These are phyloP conservation scores for Villa cingulata DNA, from an alignment of 2,888 invertebrate genomes.

Conservation along the genomic window DNA sequence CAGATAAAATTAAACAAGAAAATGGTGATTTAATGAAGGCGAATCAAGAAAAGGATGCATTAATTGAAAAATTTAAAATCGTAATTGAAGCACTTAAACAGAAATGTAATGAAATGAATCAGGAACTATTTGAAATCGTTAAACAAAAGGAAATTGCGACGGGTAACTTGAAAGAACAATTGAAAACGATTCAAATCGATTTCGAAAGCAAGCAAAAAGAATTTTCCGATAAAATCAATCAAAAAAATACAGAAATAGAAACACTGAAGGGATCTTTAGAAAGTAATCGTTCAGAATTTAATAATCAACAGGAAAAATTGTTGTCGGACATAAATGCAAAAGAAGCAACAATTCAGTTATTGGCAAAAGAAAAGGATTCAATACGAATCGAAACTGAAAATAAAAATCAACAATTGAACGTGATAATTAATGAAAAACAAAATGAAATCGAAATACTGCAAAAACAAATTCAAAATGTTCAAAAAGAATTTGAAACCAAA, in stretches of 20 bases:
- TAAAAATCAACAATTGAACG: background rate
- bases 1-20: background rate
- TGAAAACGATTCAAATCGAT: background rate
- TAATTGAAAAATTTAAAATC: background rate
- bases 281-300: background rate
- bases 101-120: background rate
- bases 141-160: background rate
- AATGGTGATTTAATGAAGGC: background rate
- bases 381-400: background rate
- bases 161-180: background rate
- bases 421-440: background rate
- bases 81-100: background rate
- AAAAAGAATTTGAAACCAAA: constrained; percentile 38
- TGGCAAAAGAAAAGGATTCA: background rate
- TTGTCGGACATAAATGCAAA: background rate
- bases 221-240: background rate
- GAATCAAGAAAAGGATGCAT: background rate
- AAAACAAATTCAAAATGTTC: constrained; percentile 11
- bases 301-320: background rate
- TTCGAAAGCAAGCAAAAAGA: background rate
- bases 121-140: background rate
- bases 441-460: background rate
- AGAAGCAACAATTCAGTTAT: background rate
- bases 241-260: background rate
- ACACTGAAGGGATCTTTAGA: too few relatives aligned